Evolutionary conservation across 2,888 invertebrate genomes (phyloP).

Genomic region (Acleris cristana): DNA sequence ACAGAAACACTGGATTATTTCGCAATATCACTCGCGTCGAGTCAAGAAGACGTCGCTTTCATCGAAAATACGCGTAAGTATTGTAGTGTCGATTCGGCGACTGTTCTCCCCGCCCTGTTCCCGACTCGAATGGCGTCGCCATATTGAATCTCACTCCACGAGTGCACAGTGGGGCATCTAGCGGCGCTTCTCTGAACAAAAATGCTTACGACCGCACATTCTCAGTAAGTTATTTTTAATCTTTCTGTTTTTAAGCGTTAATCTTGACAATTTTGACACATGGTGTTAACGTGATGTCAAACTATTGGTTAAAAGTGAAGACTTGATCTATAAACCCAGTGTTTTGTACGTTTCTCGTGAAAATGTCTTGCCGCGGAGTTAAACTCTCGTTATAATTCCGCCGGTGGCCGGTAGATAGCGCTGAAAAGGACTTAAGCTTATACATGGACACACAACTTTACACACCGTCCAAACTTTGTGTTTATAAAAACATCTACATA

Average conservation of each 20-base stretch:
- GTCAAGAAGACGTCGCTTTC: slow-evolving; percentile 77
- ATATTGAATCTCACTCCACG: slow-evolving; percentile 75
- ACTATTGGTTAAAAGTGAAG: background rate
- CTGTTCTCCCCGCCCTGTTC: slow-evolving; percentile 83
- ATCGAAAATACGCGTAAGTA: slow-evolving; percentile 81
- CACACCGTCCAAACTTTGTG: slow-evolving; percentile 23
- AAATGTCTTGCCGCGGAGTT: background rate
- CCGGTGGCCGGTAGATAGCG: slow-evolving; percentile 20
- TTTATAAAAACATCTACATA: slow-evolving; percentile 26
- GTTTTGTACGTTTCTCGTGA: background rate
- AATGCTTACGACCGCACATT: slow-evolving; percentile 40
- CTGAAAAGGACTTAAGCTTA: slow-evolving; percentile 5
- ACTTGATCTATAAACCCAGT: background rate
- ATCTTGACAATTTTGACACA: background rate
- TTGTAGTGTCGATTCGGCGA: slow-evolving; percentile 76
- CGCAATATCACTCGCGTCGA: slow-evolving; percentile 79
- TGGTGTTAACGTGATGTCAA: background rate
- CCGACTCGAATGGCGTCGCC: slow-evolving; percentile 81
- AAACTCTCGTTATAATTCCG: slow-evolving; percentile 9
- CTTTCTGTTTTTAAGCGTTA: background rate
- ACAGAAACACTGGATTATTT: slow-evolving; percentile 77
- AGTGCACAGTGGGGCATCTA: slow-evolving; percentile 68
- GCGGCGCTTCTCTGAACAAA: slow-evolving; percentile 59
- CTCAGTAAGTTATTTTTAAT: slow-evolving; percentile 4
- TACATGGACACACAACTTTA: slow-evolving; percentile 10